phyloP scores from a whole-genome alignment of 23 tunicate species.

The Styela plicata region DNA sequence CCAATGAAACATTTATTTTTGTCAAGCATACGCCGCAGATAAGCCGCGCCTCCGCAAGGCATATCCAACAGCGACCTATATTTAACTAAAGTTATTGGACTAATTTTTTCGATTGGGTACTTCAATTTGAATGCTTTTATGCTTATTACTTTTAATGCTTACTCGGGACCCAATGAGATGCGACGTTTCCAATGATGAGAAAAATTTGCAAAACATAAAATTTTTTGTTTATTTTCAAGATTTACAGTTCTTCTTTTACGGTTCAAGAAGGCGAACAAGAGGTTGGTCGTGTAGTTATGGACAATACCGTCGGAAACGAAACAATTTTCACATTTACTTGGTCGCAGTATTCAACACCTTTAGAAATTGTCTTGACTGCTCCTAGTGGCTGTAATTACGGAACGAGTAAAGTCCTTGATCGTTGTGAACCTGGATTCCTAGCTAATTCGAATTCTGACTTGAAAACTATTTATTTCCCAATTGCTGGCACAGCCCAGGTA shows the following conservation, averaged over 20 bases:
- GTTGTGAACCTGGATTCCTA: conserved; percentile 33
- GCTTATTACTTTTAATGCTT: no score
- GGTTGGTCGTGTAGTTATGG: conserved; percentile 50
- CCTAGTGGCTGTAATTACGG: conserved; percentile 64
- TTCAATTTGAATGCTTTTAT: no score
- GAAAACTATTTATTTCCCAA: conserved; percentile 35
- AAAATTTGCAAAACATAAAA: no score
- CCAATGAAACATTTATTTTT: no score
- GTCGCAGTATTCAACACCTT: conserved; percentile 37
- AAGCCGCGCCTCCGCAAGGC: no score
- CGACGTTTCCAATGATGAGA: no score
- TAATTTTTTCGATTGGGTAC: no score
- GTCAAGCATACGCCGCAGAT: no score
- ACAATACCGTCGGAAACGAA: conserved; percentile 63
- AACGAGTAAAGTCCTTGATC: conserved; percentile 9
- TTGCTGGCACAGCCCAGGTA: conserved; percentile 77
- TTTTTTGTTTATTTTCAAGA: conserved; percentile 42
- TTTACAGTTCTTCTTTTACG: conserved; percentile 45
- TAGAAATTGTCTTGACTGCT: conserved; percentile 29
- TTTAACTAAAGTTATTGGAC: no score
- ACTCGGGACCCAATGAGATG: no score
- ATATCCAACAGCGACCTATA: no score
- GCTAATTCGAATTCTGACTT: conserved; percentile 27
- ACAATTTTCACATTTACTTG: conserved; percentile 76
- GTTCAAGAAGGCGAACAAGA: conserved; percentile 30